These are phyloP conservation scores for Sycophaga agraensis DNA, from an alignment of 1,140 invertebrate species.

Conservation along the genomic window DNA sequence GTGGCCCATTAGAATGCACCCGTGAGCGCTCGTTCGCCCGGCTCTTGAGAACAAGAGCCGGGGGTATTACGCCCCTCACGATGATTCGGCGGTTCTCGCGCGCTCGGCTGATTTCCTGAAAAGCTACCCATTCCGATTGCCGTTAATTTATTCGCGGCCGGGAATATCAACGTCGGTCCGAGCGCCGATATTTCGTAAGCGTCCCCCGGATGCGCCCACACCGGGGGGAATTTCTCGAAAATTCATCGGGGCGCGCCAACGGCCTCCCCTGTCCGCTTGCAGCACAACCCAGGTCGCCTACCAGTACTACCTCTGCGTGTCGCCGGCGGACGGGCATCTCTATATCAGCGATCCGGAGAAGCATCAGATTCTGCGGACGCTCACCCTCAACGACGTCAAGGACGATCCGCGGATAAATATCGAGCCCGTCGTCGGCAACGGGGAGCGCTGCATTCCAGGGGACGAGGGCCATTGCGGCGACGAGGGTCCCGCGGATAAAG, in stretches of 20 bases:
- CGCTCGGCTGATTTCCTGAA: too few relatives aligned
- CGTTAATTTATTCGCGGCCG: too few relatives aligned
- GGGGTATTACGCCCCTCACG: too few relatives aligned
- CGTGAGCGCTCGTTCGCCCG: too few relatives aligned
- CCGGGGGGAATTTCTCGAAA: not conserved
- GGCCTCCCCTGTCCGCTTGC: conserved; percentile 42
- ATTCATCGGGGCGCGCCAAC: not conserved
- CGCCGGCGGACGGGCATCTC: conserved; percentile 90
- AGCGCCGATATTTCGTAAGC: too few relatives aligned
- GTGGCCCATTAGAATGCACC: too few relatives aligned
- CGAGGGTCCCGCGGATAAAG: conserved; percentile 83
- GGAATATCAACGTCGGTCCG: too few relatives aligned
- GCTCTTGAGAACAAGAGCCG: too few relatives aligned
- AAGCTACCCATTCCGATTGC: too few relatives aligned
- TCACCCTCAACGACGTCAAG: conserved; percentile 74
- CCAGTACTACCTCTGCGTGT: conserved; percentile 93
- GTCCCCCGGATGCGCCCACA: too few relatives aligned
- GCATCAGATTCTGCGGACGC: conserved; percentile 79
- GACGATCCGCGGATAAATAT: conserved; percentile 85
- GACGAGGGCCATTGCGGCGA: conserved; percentile 91
- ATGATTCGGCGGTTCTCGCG: too few relatives aligned
- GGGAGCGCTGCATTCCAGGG: conserved; percentile 93
- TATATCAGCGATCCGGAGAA: conserved; percentile 95
- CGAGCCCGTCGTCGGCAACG: conserved; percentile 90
- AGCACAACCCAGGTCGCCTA: conserved; percentile 91